Conservation (phyloP, 2,797 vertebrate genomes). For the Adelosebastes latens region DNA sequence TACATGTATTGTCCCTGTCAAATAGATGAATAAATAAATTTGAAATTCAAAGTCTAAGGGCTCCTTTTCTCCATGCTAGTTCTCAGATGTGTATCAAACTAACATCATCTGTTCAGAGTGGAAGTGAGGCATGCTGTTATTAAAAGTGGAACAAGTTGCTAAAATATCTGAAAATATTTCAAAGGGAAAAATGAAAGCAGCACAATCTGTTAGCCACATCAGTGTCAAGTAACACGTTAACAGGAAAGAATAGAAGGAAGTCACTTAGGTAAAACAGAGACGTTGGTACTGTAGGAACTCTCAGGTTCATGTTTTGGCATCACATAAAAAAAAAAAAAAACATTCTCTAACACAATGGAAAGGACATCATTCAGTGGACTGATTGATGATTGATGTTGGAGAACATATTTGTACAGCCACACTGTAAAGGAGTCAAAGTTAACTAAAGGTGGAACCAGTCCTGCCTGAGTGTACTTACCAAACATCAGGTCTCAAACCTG, state of each 20-base stretch:
- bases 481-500: not conserved
- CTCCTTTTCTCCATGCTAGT: not conserved
- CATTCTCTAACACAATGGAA: not conserved
- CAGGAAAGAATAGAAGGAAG: not conserved
- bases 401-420: not conserved
- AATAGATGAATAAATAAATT: too few relatives aligned
- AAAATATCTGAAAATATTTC: not conserved
- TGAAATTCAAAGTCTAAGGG: not conserved
- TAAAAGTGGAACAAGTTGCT: not conserved
- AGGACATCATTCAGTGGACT: not conserved
- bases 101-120: not conserved
- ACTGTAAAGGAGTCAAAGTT: not conserved
- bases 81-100: not conserved
- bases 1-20: too few relatives aligned
- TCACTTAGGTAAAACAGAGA: not conserved
- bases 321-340: fast-evolving
- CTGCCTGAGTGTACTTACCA: too few relatives aligned
- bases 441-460: not conserved
- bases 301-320: not conserved
- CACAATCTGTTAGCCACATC: not conserved
- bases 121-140: not conserved
- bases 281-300: not conserved
- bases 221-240: not conserved
- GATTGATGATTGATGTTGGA: not conserved
- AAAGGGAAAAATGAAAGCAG: not conserved